Evolutionary conservation across 2,888 invertebrate genomes (phyloP), one percentile per base, ranked within the genome.

Genomic region (Mycalesis mineus): DNA sequence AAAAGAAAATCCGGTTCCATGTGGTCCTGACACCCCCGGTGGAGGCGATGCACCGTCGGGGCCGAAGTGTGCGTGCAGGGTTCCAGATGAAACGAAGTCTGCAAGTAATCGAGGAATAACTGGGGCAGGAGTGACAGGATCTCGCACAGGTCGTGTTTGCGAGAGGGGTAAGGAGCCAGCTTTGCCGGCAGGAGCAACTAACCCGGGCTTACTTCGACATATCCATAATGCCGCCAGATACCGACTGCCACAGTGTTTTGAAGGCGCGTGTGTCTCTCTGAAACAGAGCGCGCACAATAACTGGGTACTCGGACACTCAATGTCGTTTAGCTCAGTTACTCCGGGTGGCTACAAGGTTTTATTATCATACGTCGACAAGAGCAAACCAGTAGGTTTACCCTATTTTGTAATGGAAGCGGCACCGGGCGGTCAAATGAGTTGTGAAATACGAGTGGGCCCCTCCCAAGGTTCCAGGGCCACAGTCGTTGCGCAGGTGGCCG

Each of bases 331-430:
- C 68, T 87, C 90, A 0, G 88, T 90, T 4, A 83, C 88, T 6
- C 90, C 90, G 1, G 88, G 90, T 8, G 89, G 90, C 0, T 89
- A 90, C 61, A 88, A 84, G 65, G 57, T 88, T 13, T 64, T 87
- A 41, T 56, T 88, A 44, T 88, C 88, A 0, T 88, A 88, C 61
- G 73, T 73, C 22, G 82, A 85, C 63, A 85, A 80, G 55, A 66
- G 65, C 7, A 86, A 79, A 39, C 72, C 78, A 0, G 63, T 73
- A 8, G 72, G 75, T 1, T 57, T 88, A 54, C 88, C 88, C 0
- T 89, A 89, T 62, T 88, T 88, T 42, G 80, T 89, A 49, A 82
- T 89, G 85, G 88, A 89, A 65, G 82, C 85, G 3, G 87, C 90
- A 0, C 90, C 90, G 0, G 88, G 88, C 0, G 89, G 90, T 1